Base-by-base conservation (phyloP, 2,888 invertebrate genomes). In the Dasysyrphus albostriatus region DNA sequence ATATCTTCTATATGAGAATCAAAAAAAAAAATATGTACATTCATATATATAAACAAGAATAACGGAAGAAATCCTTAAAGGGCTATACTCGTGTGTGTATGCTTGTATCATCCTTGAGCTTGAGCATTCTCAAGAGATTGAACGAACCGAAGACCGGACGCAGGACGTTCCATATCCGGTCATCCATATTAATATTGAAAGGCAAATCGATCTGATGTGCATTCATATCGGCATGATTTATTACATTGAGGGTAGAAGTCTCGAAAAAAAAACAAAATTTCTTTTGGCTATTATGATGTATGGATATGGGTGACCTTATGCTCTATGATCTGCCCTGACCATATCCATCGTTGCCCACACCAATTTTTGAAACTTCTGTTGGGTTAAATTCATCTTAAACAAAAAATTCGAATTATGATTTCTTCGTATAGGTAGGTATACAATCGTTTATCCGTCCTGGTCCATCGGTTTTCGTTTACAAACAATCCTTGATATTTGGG, bases 181-280 rank as follows among this genome's bases (percentile, higher is more conserved):
- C 84, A 72, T 84, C 67, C 82, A 69, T 82, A 85, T 85, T 85
- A 85, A 85, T 77, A 77, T 85, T 85, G 61, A 77, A 85, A 69
- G 82, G 54, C 82, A 77, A 85, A 77, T 85, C 82, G 82, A 85
- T 77, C 82, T 77, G 81, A 85, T 85, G 76, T 85, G 85, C 85
- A 85, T 85, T 82, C 85, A 85, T 76, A 85, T 85, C 85, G 74
- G 61, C 54, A 76, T 85, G 85, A 85, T 82, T 85, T 85, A 85
- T 85, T 81, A 67, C 80, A 76, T 63, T 49, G 49, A 80, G 42
- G 34, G 63, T 63, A 70, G 65, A 65, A 34, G 70, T 61, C 34
- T 70, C 42, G 69, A 65, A 24, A 42, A 47, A 37, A 37, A 59
- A 37, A 19, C n/a, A 19, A 12, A 34, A 58, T 7, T n/a, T 19